A percentile compares a stretch with the other conserved stretches of the same genome.
Conservation (phyloP, 1,140 invertebrate species). For the Drosophila orena region DNA sequence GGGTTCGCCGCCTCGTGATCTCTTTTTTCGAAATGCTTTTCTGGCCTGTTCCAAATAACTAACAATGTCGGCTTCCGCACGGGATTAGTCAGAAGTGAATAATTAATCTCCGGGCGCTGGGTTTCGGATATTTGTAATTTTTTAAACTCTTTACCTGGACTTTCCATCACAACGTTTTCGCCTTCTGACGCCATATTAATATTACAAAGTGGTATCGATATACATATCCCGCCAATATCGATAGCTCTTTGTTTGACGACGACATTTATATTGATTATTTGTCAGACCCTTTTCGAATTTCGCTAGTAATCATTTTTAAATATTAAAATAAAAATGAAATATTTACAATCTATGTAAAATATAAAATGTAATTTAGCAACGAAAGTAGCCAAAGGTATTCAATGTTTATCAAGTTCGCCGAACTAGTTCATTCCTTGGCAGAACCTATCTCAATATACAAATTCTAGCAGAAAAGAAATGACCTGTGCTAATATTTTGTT, state of each 20-base stretch:
- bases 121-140: constrained; percentile 17
- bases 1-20: constrained; percentile 49
- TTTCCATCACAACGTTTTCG: constrained; percentile 70
- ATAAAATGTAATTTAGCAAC: too few species aligned
- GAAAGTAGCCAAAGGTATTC: too few species aligned
- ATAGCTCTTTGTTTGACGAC: background rate
- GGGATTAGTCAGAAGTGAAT: constrained; percentile 1
- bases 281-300: too few species aligned
- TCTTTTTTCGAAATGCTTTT: constrained; percentile 27
- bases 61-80: background rate
- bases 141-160: constrained; percentile 62
- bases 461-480: too few species aligned
- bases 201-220: constrained; percentile 5
- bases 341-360: too few species aligned
- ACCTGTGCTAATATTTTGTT: too few species aligned
- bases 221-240: background rate
- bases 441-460: background rate
- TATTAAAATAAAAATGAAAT: too few species aligned
- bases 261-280: too few species aligned
- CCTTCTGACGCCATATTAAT: constrained; percentile 78
- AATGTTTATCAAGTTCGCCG: background rate
- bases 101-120: constrained; percentile 2
- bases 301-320: too few species aligned
- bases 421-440: background rate
- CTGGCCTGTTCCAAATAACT: background rate